Conservation (phyloP, 2,888 invertebrate species). For the Boloria selene region DNA sequence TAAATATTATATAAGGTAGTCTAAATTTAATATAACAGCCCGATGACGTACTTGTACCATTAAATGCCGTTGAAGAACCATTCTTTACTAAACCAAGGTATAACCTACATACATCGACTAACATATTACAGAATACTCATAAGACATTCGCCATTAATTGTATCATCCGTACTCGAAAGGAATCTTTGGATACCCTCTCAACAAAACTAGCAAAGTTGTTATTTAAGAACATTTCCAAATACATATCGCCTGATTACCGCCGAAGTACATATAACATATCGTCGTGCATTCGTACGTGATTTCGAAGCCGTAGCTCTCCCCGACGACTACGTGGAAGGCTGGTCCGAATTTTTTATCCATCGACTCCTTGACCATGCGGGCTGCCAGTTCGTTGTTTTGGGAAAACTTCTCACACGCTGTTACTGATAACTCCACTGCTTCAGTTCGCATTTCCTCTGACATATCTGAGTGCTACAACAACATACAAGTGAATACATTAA, state of each 20-base stretch:
- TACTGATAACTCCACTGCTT: constrained; percentile 94
- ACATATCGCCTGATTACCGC: constrained; percentile 93
- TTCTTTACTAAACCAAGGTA: not conserved
- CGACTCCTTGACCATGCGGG: constrained; percentile 95
- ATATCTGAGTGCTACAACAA: constrained; percentile 92
- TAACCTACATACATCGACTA: not conserved
- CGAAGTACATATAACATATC: constrained; percentile 94
- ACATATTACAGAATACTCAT: not conserved
- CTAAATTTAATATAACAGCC: no score
- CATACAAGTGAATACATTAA: not conserved
- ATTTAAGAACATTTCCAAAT: constrained; percentile 93
- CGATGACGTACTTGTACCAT: not conserved
- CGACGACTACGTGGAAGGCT: constrained; percentile 97
- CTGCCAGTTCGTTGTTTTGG: constrained; percentile 93
- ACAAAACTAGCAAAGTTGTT: constrained; percentile 11
- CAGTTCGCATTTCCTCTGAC: constrained; percentile 95
- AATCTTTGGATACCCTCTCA: constrained; percentile 7
- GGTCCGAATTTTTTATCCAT: constrained; percentile 98
- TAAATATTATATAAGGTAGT: no score
- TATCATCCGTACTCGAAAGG: constrained; percentile 17
- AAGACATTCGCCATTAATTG: constrained; percentile 13
- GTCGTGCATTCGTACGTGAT: constrained; percentile 95
- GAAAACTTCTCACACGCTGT: constrained; percentile 96
- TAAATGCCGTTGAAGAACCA: not conserved
- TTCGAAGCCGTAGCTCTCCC: constrained; percentile 97